Base-by-base conservation (phyloP, 2,797 vertebrate species). In the Rhinella marina region DNA sequence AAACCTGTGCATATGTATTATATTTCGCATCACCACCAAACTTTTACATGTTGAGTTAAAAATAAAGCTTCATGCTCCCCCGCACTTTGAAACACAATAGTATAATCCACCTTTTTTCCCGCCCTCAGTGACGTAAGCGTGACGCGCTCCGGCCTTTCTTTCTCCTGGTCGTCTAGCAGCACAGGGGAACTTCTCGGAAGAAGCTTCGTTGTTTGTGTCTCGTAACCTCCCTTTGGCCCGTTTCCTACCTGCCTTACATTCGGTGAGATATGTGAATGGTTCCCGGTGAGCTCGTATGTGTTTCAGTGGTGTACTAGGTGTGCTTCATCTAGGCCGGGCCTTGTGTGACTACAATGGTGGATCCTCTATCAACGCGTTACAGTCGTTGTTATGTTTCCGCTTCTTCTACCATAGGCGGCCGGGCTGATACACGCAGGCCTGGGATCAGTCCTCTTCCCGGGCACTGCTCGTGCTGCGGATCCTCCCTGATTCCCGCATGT, bases 181-280 rank as follows among this genome's bases (percentile, higher is more conserved):
- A 81, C 90, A 92, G 85, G 92, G 90, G 89, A 70, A 52, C 92
- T 89, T 89, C 23, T 86, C 50, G 48, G 84, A 78, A 52, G 50
- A 59, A 50, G 82, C 75, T 32, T 32, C 81, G 57, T 68, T 86
- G 73, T 82, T 82, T 83, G 41, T 68, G 82, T 32, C 32, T 27
- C 84, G 72, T 89, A 50, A 82, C 52, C 62, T 21, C 70, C 70
- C 54, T 75, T 90, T 90, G 89, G 93, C 92, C 93, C 92, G 88
- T 95, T 93, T 95, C 91, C 93, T 95, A 91, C 92, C 93, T 93
- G 94, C 93, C 93, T 95, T 95, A 93, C 95, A 94, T 91, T 95
- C 93, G 95, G 94, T 95, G 87, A 95, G 94, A 21, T 1, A 13
- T 12, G 21, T 52, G 17, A 6, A 11, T 32, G 78, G 59, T 4